Percentiles rank a stretch among this genome's conserved stretches.
These are phyloP conservation scores for Nyctereutes procyonoides DNA, from an alignment of 2,113 vertebrate genomes.

Conservation along the genomic window DNA sequence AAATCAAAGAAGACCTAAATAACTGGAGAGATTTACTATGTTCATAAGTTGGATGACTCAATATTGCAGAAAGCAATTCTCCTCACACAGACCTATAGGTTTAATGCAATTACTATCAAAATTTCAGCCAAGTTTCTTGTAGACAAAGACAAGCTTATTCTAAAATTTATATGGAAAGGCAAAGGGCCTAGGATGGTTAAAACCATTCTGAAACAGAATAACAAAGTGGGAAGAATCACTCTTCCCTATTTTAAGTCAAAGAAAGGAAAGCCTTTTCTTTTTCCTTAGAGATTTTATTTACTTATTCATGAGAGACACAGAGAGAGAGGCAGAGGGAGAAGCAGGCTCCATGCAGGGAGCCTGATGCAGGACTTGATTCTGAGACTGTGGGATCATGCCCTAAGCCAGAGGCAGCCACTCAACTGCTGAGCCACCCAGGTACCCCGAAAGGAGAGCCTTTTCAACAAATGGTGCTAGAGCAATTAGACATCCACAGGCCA, in stretches of 20 bases:
- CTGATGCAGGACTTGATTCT: too few relatives aligned
- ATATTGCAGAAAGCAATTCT: background rate
- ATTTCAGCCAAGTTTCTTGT: conserved; percentile 22
- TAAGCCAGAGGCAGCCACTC: too few relatives aligned
- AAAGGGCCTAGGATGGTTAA: background rate
- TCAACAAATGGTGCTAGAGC: background rate
- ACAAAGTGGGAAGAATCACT: background rate
- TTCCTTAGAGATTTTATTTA: too few relatives aligned
- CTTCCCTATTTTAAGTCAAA: background rate
- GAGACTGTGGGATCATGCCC: too few relatives aligned
- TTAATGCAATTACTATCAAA: conserved; percentile 17
- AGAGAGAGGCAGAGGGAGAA: too few relatives aligned
- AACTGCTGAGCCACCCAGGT: too few relatives aligned
- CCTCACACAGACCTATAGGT: background rate
- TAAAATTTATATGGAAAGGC: conserved; percentile 52
- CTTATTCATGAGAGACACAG: too few relatives aligned
- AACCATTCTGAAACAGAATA: conserved; percentile 34
- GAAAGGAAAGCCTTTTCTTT: background rate
- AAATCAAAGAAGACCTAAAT: conserved; percentile 34
- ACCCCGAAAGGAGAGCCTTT: background rate
- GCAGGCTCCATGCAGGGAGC: too few relatives aligned
- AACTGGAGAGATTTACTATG: conserved; percentile 10
- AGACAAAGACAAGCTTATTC: conserved; percentile 36
- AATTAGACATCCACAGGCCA: conserved; percentile 22
- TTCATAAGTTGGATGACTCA: background rate